Base-by-base conservation (phyloP, 2,113 vertebrate species). In the Oncorhynchus nerka region DNA sequence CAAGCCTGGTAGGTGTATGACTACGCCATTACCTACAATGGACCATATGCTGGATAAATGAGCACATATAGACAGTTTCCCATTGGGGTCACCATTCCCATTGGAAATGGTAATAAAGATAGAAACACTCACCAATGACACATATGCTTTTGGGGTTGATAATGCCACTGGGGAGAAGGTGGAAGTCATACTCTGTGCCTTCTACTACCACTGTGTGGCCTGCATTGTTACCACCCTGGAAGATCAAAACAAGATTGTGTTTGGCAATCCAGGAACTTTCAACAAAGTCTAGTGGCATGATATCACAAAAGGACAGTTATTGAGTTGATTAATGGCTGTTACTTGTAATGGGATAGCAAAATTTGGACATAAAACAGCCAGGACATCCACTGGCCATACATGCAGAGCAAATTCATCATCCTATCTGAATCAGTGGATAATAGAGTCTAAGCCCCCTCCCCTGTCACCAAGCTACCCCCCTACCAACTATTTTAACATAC, bases 161-260 rank as follows among this genome's bases (percentile, higher is more conserved):
- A 83, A 99, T 99, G 81, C 98, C 98, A 78, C 98, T 99, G 80
- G 98, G 98, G 61, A 99, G 94, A 3, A 99, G 95, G 90, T 99
- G 98, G 89, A 99, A 99, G 89, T 99, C 97, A 0, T 99, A 99
- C 85, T 99, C 97, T 83, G 95, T 97, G 59, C 97, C 97, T 6
- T 99, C 98, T 67, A 97, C 98, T 3, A 99, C 98, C 71, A 99
- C 98, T 0, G 98, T 99, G 87, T 99, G 98, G 32, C 98, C 98
- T 8, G 98, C 98, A 0, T 99, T 99, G 92, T 99, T 99, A 65
- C 98, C 98, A 4, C 98, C 98, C 98, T 99, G 30, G 32, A 16
- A 61, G 85, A 82, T 70, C 28, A 78, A 86, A 84, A 24, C 6
- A 70, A 49, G 4, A 66, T 45, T 45, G 48, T n/a, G 72, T 28